Base-by-base conservation (phyloP, 1,140 invertebrate species). In the Coptotermes formosanus region DNA sequence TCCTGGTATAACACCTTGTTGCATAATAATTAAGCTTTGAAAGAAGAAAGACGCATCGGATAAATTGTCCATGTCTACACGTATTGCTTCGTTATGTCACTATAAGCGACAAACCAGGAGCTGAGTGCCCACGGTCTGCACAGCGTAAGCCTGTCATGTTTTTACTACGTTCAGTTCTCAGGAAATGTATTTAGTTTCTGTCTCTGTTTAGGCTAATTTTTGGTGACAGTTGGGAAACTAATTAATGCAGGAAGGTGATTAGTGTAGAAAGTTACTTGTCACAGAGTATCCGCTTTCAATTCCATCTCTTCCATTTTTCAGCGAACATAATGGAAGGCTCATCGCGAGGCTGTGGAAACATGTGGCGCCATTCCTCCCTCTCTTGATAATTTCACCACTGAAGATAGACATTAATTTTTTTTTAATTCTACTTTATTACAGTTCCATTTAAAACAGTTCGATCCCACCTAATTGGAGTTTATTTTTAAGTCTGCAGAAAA, bases 401-500 rank as follows among this genome's bases (percentile, higher is more conserved):
- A 3, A n/a, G n/a, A 75, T 30, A 8, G 64, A 30, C n/a, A 30
- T 75, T 75, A 75, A 75, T 30, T 75, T 55, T 48, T 38, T 38
- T 75, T 75, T 75, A 75, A 75, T 75, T 30, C n/a, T n/a, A 75
- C 9, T 75, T n/a, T 30, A 75, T 75, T 75, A 75, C 64, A 75
- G n/a, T 25, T n/a, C 7, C 3, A 75, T 75, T 75, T n/a, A 9
- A 75, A 30, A 11, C 14, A 6, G 30, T 75, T 75, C 64, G n/a
- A 75, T 75, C 19, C 52, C 14, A 64, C 25, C 11, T 75, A 75
- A 75, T 75, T 75, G 64, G n/a, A 30, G n/a, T n/a, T 25, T 30
- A 8, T 75, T n/a, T 8, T 12, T 11, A 11, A 6, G 14, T 2
- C 64, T 9, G 7, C 25, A 30, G n/a, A 75, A 75, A 0, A 30